phyloP scores from a whole-genome alignment of 2,113 vertebrate species.

The Urocynchramus pylzowi region DNA sequence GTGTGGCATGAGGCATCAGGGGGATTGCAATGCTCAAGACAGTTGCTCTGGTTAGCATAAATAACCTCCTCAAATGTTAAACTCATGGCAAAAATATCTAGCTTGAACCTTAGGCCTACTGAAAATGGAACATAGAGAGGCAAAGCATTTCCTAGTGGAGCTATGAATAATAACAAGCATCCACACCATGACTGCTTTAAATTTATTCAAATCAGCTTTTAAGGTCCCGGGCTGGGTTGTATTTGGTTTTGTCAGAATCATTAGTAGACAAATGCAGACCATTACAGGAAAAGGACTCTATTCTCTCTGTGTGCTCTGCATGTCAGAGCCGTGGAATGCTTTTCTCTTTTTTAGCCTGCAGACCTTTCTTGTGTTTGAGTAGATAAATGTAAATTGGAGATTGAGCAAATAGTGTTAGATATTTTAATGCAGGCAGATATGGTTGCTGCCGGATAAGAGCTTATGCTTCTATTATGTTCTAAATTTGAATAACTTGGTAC shows the following conservation, averaged over 20 bases:
- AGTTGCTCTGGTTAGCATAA: background rate
- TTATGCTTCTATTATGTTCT: constrained; percentile 62
- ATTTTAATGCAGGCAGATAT: constrained; percentile 64
- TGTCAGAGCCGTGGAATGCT: background rate
- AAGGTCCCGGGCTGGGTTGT: constrained; percentile 35
- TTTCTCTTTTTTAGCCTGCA: constrained; percentile 55
- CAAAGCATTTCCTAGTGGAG: background rate
- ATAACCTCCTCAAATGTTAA: background rate
- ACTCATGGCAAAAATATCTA: background rate
- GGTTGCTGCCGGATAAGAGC: constrained; percentile 49
- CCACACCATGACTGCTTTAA: background rate
- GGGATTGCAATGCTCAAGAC: background rate
- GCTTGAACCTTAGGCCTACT: background rate
- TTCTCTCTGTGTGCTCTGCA: constrained; percentile 37
- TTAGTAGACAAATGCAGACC: constrained; percentile 63
- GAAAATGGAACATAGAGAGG: background rate
- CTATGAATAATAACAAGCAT: constrained; percentile 52
- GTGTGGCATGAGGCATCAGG: background rate
- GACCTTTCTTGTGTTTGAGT: constrained; percentile 62
- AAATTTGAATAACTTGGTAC: constrained; percentile 59
- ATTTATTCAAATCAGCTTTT: constrained; percentile 58
- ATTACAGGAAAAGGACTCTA: constrained; percentile 41
- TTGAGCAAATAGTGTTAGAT: constrained; percentile 65
- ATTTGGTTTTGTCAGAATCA: constrained; percentile 66
- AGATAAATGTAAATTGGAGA: constrained; percentile 72